Conservation (phyloP, 1,140 invertebrate species). For the Sesamia nonagrioides region DNA sequence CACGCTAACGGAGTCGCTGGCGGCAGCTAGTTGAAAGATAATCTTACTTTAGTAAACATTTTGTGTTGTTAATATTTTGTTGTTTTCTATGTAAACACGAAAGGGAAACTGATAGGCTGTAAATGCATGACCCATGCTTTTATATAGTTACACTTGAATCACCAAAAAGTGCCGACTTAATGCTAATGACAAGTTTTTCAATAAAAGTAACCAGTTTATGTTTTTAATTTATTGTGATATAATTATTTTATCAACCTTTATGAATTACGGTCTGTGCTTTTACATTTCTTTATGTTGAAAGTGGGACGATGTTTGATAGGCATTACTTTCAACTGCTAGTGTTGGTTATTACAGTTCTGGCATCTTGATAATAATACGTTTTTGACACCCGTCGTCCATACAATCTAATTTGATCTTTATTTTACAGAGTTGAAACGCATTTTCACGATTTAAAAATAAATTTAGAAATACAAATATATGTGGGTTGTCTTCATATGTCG, state of each 20-base stretch:
- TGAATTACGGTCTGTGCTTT: neutral
- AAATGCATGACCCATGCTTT: neutral
- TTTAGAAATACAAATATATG: too few species aligned
- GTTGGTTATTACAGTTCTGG: too few species aligned
- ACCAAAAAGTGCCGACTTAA: neutral
- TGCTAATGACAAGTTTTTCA: neutral
- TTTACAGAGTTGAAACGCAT: too few species aligned
- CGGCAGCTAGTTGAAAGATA: too few species aligned
- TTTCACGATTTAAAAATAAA: too few species aligned
- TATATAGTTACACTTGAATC: neutral
- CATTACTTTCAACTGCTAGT: too few species aligned
- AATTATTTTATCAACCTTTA: neutral
- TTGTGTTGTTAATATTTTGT: neutral
- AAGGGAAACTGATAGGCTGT: neutral
- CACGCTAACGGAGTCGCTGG: too few species aligned
- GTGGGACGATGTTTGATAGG: neutral
- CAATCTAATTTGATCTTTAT: too few species aligned
- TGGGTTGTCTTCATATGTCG: too few species aligned
- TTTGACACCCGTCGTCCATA: too few species aligned
- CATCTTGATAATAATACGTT: too few species aligned
- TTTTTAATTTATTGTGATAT: neutral
- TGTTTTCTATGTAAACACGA: neutral
- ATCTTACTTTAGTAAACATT: slow-evolving; percentile 19
- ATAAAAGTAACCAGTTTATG: slow-evolving; percentile 1
- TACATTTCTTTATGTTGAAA: neutral